Percentiles rank a stretch among this genome's conserved stretches.
Evolutionary conservation across 2,888 invertebrate species (phyloP).

Genomic region (Tortricodes alternella): DNA sequence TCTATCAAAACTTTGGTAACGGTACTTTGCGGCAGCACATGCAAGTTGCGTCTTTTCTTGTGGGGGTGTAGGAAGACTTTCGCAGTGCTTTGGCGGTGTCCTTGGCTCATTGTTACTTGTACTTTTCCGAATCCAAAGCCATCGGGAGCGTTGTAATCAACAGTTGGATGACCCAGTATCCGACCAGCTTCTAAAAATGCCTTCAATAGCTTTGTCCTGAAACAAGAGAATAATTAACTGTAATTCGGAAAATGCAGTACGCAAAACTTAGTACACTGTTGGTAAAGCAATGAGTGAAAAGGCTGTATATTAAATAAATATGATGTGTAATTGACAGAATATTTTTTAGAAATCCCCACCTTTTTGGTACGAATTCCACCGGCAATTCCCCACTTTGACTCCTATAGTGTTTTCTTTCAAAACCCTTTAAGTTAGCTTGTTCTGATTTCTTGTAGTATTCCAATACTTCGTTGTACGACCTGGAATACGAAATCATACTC

Average conservation of each 20-base stretch:
- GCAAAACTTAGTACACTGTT: too few species aligned
- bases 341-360: constrained; percentile 47
- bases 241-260: too few species aligned
- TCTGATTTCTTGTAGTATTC: constrained; percentile 85
- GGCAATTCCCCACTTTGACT: constrained; percentile 83
- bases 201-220: constrained; percentile 63
- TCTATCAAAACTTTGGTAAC: constrained; percentile 87
- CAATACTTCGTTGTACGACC: constrained; percentile 84
- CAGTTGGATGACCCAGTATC: constrained; percentile 85
- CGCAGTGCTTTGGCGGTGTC: constrained; percentile 85
- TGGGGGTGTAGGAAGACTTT: constrained; percentile 85
- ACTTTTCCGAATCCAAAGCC: constrained; percentile 86
- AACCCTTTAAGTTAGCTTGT: constrained; percentile 69
- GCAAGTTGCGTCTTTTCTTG: constrained; percentile 84
- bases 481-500: constrained; percentile 42
- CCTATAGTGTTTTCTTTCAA: constrained; percentile 80
- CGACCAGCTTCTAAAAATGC: constrained; percentile 85
- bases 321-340: too few species aligned
- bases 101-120: constrained; percentile 83
- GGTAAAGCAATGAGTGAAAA: too few species aligned
- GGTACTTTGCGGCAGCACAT: constrained; percentile 84
- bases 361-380: constrained; percentile 83
- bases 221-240: constrained; percentile 34
- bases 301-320: too few species aligned
- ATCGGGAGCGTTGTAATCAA: constrained; percentile 86